Percentiles rank a stretch among this genome's conserved stretches.
phyloP scores from a whole-genome alignment of 37 sponge, comb jelly and placozoan genomes.

The Cladorhizidae sp. region DNA sequence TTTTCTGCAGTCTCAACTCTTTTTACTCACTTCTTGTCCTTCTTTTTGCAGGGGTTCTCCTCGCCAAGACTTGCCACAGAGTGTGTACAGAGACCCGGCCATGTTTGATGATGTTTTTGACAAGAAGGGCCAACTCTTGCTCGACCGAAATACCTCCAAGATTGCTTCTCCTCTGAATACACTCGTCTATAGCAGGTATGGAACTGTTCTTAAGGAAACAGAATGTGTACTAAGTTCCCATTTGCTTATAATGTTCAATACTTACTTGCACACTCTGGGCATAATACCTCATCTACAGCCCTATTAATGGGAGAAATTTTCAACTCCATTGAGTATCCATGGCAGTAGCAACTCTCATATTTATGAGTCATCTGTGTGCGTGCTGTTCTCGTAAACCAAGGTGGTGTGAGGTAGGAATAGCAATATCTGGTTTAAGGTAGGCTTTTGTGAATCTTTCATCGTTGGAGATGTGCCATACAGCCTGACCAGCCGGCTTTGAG shows the following conservation, averaged over 20 bases:
- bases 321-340: too few species aligned
- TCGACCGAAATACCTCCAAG: slow-evolving; percentile 64
- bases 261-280: background rate
- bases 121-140: slow-evolving; percentile 62
- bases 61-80: slow-evolving; percentile 81
- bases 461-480: too few species aligned
- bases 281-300: background rate
- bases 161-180: slow-evolving; percentile 59
- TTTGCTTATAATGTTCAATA: background rate
- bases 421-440: too few species aligned
- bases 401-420: too few species aligned
- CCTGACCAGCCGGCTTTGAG: too few species aligned
- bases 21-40: background rate
- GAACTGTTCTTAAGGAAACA: background rate
- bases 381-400: too few species aligned
- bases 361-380: too few species aligned
- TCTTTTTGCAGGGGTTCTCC: slow-evolving; percentile 67
- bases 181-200: slow-evolving; percentile 65
- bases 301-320: background rate
- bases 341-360: too few species aligned
- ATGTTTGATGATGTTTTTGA: slow-evolving; percentile 94
- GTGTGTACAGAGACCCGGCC: slow-evolving; percentile 77
- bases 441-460: too few species aligned
- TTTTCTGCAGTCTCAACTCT: background rate
- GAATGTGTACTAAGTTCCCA: too few species aligned